Percentiles rank a stretch among this genome's conserved stretches.
Evolutionary conservation across 1,140 invertebrate genomes (phyloP).

Genomic region (Platorchestia sp.): DNA sequence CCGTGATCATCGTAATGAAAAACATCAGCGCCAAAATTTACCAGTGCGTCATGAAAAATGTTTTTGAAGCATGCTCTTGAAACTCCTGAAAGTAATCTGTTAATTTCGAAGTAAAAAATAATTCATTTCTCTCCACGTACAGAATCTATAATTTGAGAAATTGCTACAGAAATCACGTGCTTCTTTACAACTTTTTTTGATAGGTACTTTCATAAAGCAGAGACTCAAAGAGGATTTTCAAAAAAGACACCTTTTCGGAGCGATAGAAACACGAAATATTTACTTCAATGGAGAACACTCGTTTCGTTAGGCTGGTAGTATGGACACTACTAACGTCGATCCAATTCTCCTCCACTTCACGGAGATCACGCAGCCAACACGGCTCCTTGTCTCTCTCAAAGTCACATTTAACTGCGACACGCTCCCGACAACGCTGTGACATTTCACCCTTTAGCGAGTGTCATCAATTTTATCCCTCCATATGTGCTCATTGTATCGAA

Average conservation of each 20-base stretch:
- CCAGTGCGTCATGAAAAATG: neutral
- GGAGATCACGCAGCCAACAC: neutral
- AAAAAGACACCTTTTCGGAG: neutral
- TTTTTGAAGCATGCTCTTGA: neutral
- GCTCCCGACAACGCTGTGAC: neutral
- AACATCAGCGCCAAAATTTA: neutral
- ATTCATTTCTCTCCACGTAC: neutral
- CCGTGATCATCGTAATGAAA: neutral
- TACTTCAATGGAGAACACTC: neutral
- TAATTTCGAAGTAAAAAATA: neutral
- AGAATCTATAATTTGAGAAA: neutral
- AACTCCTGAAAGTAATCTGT: neutral
- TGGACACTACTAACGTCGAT: neutral
- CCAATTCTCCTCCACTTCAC: neutral
- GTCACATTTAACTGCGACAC: neutral
- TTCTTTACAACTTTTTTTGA: neutral
- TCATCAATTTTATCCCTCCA: conserved; percentile 29
- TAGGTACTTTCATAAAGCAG: neutral
- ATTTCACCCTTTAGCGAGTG: conserved; percentile 34
- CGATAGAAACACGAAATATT: neutral
- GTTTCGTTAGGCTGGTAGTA: neutral
- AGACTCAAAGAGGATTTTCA: neutral
- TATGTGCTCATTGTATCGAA: conserved; percentile 30
- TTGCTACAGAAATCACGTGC: neutral
- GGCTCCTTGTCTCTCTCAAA: neutral